Conservation (phyloP, 1,140 invertebrate species). For the Subanguina moxae region DNA sequence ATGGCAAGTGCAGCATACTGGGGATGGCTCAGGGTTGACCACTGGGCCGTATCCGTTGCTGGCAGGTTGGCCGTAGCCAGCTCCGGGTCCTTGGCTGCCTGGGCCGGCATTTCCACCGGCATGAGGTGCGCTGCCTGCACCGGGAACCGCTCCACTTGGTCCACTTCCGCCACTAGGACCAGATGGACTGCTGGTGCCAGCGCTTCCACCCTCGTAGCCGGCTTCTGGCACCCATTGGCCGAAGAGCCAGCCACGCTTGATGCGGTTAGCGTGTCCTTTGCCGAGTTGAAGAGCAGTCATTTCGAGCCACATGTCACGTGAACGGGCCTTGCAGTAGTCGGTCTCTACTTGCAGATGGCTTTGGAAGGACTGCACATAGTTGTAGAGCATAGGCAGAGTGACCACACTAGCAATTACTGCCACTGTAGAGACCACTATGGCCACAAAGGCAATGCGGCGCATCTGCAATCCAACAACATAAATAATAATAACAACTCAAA, state of each 20-base stretch:
- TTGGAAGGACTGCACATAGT: slow-evolving; percentile 59
- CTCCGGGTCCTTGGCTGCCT: slow-evolving; percentile 21
- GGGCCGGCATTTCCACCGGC: slow-evolving; percentile 18
- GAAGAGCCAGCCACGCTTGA: slow-evolving; percentile 59
- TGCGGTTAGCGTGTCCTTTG: slow-evolving; percentile 55
- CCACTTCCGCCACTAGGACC: slow-evolving; percentile 19
- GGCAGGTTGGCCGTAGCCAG: slow-evolving; percentile 17
- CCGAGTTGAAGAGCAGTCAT: slow-evolving; percentile 59
- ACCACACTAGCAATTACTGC: slow-evolving; percentile 58
- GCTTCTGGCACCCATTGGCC: slow-evolving; percentile 58
- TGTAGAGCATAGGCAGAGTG: slow-evolving; percentile 59
- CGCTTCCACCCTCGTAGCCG: slow-evolving; percentile 44
- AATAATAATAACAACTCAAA: too few relatives aligned
- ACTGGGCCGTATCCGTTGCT: slow-evolving; percentile 43
- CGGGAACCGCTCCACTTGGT: slow-evolving; percentile 8
- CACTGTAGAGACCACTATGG: slow-evolving; percentile 58
- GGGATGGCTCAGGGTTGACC: slow-evolving; percentile 54
- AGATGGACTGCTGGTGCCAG: slow-evolving; percentile 15
- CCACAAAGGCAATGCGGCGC: slow-evolving; percentile 59
- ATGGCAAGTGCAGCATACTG: slow-evolving; percentile 59
- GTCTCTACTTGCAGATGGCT: slow-evolving; percentile 58
- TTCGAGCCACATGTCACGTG: slow-evolving; percentile 59
- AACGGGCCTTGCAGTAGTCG: slow-evolving; percentile 58
- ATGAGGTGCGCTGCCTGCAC: background rate
- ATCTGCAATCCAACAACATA: slow-evolving; percentile 39